These are phyloP conservation scores for Lophochroa leadbeateri DNA, from an alignment of 2,113 vertebrate genomes.

Conservation along the genomic window DNA sequence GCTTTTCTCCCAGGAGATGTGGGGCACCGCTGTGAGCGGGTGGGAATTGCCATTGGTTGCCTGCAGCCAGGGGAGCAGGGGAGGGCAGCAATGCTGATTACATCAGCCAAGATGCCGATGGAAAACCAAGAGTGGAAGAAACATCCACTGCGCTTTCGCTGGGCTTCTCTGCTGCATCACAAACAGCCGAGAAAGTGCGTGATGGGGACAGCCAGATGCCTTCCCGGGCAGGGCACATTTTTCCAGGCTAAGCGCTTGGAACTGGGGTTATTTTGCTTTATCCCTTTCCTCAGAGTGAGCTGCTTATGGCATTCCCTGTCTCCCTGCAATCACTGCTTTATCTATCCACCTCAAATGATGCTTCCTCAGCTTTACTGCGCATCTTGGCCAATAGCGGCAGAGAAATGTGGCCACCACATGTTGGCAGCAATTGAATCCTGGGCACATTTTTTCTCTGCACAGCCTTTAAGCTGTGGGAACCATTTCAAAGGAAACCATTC, in stretches of 20 bases:
- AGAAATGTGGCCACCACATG: constrained; percentile 88
- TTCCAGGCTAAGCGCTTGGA: not conserved
- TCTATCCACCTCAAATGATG: constrained; percentile 56
- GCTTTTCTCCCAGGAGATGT: not conserved
- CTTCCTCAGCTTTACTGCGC: constrained; percentile 6
- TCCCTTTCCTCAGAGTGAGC: not conserved
- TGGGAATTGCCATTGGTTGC: not conserved
- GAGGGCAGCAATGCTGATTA: not conserved
- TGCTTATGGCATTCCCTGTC: not conserved
- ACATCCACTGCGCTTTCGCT: not conserved
- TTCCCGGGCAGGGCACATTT: not conserved
- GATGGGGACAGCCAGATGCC: not conserved
- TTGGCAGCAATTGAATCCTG: constrained; percentile 78
- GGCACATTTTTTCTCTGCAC: constrained; percentile 78
- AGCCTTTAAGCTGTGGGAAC: constrained; percentile 81
- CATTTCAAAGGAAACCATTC: constrained; percentile 84
- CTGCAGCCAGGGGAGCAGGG: not conserved
- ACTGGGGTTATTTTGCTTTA: not conserved
- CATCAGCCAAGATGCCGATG: not conserved
- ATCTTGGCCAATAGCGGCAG: constrained; percentile 45
- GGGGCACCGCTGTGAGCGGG: not conserved
- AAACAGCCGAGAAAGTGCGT: not conserved
- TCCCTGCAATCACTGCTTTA: constrained; percentile 13
- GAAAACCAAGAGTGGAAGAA: not conserved
- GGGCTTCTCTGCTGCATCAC: not conserved